Percentiles rank a stretch among this genome's conserved stretches.
phyloP scores from a whole-genome alignment of 2,888 invertebrate genomes.

The Brenthis ino region DNA sequence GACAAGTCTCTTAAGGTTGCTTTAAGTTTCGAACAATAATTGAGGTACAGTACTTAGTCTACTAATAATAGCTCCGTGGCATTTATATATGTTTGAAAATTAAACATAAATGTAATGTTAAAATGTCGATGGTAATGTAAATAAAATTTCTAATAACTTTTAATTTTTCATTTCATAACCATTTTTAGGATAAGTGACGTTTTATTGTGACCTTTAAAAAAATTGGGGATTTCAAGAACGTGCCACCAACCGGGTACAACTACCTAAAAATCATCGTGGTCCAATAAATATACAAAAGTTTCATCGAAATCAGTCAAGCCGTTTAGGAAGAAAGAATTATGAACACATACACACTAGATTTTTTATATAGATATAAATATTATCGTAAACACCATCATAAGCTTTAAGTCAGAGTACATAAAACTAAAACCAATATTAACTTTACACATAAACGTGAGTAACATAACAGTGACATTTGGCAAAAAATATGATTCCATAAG shows the following conservation, averaged over 20 bases:
- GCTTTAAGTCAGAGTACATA: slow-evolving; percentile 1
- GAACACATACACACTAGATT: too few relatives aligned
- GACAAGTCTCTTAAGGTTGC: slow-evolving; percentile 17
- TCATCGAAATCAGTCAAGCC: too few relatives aligned
- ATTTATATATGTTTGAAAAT: slow-evolving; percentile 1
- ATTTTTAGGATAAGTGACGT: background rate
- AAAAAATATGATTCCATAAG: slow-evolving; percentile 27
- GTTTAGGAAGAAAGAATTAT: too few relatives aligned
- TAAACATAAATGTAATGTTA: slow-evolving; percentile 5
- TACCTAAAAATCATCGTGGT: too few relatives aligned
- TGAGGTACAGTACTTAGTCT: slow-evolving; percentile 9
- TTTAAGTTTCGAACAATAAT: slow-evolving; percentile 16
- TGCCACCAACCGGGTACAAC: too few relatives aligned
- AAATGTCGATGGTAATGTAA: slow-evolving; percentile 4
- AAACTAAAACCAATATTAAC: slow-evolving; percentile 17
- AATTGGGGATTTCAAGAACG: too few relatives aligned
- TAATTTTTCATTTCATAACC: background rate
- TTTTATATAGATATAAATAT: background rate
- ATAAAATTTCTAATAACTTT: slow-evolving; percentile 9
- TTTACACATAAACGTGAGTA: slow-evolving; percentile 21
- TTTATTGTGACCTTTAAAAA: too few relatives aligned
- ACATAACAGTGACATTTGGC: slow-evolving; percentile 29
- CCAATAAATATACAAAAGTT: too few relatives aligned
- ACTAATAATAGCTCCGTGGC: background rate
- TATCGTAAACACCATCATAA: background rate